A percentile compares a stretch with the other conserved stretches of the same genome.
Conservation (phyloP, 2,888 invertebrate genomes). For the Arrhopalites spinosus region DNA sequence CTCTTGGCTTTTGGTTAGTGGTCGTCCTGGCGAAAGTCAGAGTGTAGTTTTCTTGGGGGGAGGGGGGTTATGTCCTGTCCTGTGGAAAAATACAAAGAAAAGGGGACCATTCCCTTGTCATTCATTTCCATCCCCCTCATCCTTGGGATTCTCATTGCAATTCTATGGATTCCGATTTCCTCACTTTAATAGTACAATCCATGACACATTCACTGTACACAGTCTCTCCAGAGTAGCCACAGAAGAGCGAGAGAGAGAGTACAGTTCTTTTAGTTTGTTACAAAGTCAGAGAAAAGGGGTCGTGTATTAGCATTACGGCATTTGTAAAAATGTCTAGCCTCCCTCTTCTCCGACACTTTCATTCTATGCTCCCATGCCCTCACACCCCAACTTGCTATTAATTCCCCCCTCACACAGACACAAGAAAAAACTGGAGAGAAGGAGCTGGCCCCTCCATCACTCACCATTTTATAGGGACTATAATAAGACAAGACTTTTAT, state of each 20-base stretch:
- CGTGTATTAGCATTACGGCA: neutral
- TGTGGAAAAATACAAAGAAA: slow-evolving; percentile 8
- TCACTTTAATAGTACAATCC: neutral
- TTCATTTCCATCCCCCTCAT: slow-evolving; percentile 25
- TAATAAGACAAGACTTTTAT: neutral
- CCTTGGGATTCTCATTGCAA: slow-evolving; percentile 17
- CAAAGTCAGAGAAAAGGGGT: neutral
- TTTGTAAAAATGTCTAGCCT: neutral
- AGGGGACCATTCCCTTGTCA: slow-evolving; percentile 23
- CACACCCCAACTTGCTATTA: slow-evolving; percentile 5
- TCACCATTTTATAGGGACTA: neutral
- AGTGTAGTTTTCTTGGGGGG: too few relatives aligned
- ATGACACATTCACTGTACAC: neutral
- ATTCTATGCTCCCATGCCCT: neutral
- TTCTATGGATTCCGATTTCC: slow-evolving; percentile 15
- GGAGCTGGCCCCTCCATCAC: neutral
- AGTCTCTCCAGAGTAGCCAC: neutral
- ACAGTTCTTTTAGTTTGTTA: neutral
- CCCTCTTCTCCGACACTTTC: neutral
- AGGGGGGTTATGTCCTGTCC: too few relatives aligned
- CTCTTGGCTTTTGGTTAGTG: neutral
- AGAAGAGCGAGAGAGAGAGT: too few relatives aligned
- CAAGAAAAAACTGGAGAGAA: neutral
- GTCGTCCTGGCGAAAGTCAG: too few relatives aligned
- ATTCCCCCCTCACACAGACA: neutral